Evolutionary conservation across 2,888 invertebrate species (phyloP), one percentile per base, ranked within the genome.

Genomic region (Salpingus planirostris): DNA sequence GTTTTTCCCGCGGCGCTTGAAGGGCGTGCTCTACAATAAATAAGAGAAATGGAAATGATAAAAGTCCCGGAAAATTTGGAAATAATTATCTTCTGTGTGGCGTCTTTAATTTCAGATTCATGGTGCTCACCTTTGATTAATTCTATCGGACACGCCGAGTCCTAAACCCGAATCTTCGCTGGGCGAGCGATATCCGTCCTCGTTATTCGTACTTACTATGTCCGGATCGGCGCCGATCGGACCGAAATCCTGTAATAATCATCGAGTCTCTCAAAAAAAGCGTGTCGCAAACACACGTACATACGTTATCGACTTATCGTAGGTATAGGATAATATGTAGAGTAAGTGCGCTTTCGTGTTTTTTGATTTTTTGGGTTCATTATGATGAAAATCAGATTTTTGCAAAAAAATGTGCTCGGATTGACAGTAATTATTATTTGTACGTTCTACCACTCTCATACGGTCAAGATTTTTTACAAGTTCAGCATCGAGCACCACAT

Each of bases 81-180:
- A 30, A 26, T 7, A 36, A 18, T 22, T 15, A 7, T 22, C 18
- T 34, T 27, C 15, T 11, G 11, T 21, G 10, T n/a, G 28, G 15
- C 27, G 33, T 35, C 21, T 27, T 29, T 36, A n/a, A n/a, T n/a
- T n/a, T n/a, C n/a, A n/a, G n/a, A n/a, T n/a, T n/a, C n/a, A n/a
- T n/a, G n/a, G n/a, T n/a, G 21, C n/a, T 31, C 39, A 29, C 11
- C 11, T 23, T 23, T 23, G 23, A 11, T 6, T 79, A 74, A 70
- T 67, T 58, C 76, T 74, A 68, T 81, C 80, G 58, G 76, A 74
- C 65, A 78, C 73, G 64, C 84, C 85, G 70, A 89, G 78, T 66
- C 91, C 90, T 66, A 92, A 80, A 63, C 91, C 91, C 68, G 90
- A 90, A 78, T 91, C 91, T 71, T 91, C 91, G 66, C 89, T 89